phyloP scores from a whole-genome alignment of 2,888 invertebrate species.

The Opisthograptis luteolata region DNA sequence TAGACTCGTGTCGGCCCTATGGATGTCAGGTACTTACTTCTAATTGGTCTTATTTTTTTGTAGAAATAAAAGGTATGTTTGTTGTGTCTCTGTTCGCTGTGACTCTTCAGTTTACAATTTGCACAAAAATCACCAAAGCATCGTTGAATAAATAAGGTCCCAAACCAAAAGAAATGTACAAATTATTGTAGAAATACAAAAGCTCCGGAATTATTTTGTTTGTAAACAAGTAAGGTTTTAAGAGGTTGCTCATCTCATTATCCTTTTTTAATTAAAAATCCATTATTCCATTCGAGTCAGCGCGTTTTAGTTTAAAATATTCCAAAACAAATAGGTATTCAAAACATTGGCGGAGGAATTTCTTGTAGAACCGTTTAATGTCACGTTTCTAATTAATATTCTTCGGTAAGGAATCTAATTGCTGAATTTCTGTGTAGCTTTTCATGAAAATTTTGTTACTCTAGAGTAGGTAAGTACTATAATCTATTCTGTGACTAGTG shows the following conservation, averaged over 20 bases:
- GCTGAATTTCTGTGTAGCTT: conserved; percentile 12
- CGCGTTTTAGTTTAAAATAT: conserved; percentile 32
- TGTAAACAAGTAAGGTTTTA: conserved; percentile 19
- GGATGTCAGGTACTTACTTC: too few species aligned
- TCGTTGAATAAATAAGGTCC: too few species aligned
- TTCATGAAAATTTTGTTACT: background rate
- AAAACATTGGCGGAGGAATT: conserved; percentile 14
- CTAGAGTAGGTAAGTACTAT: conserved; percentile 5
- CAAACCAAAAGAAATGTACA: conserved; percentile 12
- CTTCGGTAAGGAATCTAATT: conserved; percentile 14
- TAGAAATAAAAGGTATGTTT: too few species aligned
- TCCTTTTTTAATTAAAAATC: conserved; percentile 34
- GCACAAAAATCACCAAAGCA: too few species aligned
- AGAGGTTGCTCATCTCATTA: conserved; percentile 30
- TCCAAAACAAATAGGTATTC: conserved; percentile 21
- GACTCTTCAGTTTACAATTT: too few species aligned
- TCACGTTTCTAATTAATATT: conserved; percentile 21
- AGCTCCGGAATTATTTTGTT: conserved; percentile 13
- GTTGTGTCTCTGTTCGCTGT: too few species aligned
- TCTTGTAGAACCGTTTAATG: conserved; percentile 8
- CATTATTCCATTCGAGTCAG: conserved; percentile 27
- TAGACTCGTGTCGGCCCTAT: too few species aligned
- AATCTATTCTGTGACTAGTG: too few species aligned
- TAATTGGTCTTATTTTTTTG: too few species aligned
- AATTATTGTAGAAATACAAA: conserved; percentile 6